These are phyloP conservation scores for Valencia hispanica DNA, from an alignment of 2,797 vertebrate genomes.

Conservation along the genomic window DNA sequence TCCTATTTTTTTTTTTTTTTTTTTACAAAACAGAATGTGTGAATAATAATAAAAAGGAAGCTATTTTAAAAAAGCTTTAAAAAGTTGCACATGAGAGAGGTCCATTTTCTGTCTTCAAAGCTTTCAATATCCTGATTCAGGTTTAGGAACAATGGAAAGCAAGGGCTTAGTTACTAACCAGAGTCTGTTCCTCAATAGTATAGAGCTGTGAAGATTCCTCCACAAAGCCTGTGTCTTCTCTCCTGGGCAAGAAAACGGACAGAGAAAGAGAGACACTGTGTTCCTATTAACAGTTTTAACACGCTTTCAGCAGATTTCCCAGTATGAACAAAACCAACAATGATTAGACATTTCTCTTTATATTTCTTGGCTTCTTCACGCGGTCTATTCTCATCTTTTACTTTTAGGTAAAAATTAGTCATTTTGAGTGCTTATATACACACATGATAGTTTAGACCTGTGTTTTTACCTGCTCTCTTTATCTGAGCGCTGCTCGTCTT, in stretches of 20 bases:
- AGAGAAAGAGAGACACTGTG: neutral
- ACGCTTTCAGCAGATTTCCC: neutral
- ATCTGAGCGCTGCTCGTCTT: slow-evolving; percentile 66
- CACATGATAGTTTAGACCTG: neutral
- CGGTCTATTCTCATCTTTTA: neutral
- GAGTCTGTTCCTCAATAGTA: slow-evolving; percentile 76
- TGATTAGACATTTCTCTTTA: neutral
- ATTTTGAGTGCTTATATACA: neutral
- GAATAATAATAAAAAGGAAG: neutral
- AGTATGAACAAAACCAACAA: neutral
- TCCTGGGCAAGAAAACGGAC: slow-evolving; percentile 61
- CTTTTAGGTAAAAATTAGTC: neutral
- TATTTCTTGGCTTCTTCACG: neutral
- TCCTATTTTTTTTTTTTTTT: neutral
- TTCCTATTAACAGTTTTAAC: neutral
- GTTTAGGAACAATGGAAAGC: slow-evolving; percentile 23
- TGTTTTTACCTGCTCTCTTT: slow-evolving; percentile 78
- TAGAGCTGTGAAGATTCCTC: slow-evolving; percentile 80
- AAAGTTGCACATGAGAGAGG: neutral
- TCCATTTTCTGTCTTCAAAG: neutral
- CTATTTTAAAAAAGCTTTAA: neutral
- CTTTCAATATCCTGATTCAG: slow-evolving; percentile 7
- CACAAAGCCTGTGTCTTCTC: slow-evolving; percentile 82
- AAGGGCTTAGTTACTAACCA: slow-evolving; percentile 67
- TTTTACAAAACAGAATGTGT: neutral